These are phyloP conservation scores for Rissa tridactyla DNA, from an alignment of 2,113 vertebrate genomes.

Conservation along the genomic window DNA sequence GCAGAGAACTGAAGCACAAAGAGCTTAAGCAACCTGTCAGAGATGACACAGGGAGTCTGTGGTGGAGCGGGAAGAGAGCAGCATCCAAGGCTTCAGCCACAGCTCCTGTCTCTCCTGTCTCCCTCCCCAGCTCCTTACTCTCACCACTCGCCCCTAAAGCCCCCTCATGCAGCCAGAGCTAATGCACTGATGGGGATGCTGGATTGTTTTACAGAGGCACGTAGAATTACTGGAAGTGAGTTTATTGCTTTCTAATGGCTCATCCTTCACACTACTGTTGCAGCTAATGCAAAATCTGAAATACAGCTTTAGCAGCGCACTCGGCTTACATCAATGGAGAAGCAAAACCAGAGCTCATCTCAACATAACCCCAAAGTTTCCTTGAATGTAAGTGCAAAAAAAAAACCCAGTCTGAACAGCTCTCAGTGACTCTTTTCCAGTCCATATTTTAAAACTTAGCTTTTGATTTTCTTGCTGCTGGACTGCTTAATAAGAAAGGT, in stretches of 20 bases:
- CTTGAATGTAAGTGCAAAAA: neutral
- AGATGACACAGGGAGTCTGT: neutral
- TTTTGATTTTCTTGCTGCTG: neutral
- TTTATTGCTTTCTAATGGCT: neutral
- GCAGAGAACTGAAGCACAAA: neutral
- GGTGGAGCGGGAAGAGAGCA: neutral
- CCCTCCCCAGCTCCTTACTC: neutral
- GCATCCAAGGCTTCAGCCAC: neutral
- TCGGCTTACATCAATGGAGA: neutral
- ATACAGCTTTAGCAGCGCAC: neutral
- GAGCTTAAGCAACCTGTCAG: neutral
- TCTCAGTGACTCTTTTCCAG: neutral
- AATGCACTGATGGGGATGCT: neutral
- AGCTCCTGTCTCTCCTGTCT: neutral
- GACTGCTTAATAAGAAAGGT: neutral
- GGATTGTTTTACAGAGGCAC: rapidly evolving
- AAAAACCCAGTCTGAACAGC: neutral
- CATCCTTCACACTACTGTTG: neutral
- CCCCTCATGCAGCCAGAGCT: neutral
- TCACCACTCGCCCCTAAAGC: neutral
- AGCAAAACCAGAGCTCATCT: neutral
- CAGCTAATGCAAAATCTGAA: neutral
- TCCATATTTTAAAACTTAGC: neutral
- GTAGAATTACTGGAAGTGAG: neutral
- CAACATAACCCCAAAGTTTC: neutral